Percentiles rank a stretch among this genome's conserved stretches.
These are phyloP conservation scores for Halcyon senegalensis DNA, from an alignment of 2,113 vertebrate species.

Conservation along the genomic window DNA sequence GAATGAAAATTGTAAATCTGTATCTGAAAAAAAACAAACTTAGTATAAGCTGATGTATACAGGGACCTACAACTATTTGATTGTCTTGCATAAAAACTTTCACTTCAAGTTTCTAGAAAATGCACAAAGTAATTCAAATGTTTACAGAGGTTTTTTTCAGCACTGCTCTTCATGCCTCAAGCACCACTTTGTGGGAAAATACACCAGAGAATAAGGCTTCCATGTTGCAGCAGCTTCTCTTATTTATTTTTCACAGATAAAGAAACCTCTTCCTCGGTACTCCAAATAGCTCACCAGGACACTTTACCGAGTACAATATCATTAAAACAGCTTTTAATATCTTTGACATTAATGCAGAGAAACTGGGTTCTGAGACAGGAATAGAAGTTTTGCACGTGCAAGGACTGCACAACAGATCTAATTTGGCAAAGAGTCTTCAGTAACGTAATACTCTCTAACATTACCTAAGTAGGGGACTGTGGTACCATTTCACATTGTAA, in stretches of 20 bases:
- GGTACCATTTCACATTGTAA: background rate
- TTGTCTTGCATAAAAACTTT: background rate
- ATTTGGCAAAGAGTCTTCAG: background rate
- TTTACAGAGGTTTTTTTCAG: background rate
- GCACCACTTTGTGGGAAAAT: background rate
- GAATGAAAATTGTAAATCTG: background rate
- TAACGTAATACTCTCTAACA: background rate
- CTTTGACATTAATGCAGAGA: background rate
- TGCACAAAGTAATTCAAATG: background rate
- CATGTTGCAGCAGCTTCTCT: background rate
- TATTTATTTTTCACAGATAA: background rate
- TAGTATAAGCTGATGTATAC: background rate
- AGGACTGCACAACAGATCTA: background rate
- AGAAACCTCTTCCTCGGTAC: background rate
- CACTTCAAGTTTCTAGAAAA: background rate
- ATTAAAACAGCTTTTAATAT: background rate
- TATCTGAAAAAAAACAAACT: background rate
- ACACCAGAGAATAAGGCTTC: background rate
- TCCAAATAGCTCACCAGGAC: background rate
- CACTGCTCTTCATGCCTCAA: background rate
- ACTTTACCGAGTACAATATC: background rate
- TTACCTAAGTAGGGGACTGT: background rate
- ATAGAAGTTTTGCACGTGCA: background rate
- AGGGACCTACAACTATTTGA: background rate
- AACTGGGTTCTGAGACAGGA: background rate